These are phyloP conservation scores for Botia kubotai DNA, from an alignment of 2,797 vertebrate genomes.

Conservation along the genomic window DNA sequence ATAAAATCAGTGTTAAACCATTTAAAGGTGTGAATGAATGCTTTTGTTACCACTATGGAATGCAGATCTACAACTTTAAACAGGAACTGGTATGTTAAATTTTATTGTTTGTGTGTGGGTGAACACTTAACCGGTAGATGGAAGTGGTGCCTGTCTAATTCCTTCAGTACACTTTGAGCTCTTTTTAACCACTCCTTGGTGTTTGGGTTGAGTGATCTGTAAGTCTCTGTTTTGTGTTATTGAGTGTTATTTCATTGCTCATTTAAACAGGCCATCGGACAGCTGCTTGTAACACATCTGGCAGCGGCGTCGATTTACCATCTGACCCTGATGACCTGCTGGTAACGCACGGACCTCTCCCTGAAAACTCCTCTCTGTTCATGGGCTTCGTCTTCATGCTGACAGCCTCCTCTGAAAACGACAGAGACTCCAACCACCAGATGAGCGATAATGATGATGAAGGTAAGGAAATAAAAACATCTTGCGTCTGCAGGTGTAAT, in stretches of 20 bases:
- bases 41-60: conserved; percentile 38
- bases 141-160: conserved; percentile 22
- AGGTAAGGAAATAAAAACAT: conserved; percentile 71
- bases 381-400: conserved; percentile 96
- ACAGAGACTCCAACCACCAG: conserved; percentile 80
- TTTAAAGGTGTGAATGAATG: conserved; percentile 32
- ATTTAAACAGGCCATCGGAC: conserved; percentile 55
- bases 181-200: not conserved
- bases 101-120: conserved; percentile 8
- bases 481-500: not conserved
- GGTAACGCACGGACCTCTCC: conserved; percentile 86
- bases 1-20: conserved; percentile 30
- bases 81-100: conserved; percentile 52
- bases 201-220: not conserved
- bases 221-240: not conserved
- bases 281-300: conserved; percentile 80
- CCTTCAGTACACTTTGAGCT: conserved; percentile 23
- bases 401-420: conserved; percentile 87
- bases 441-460: conserved; percentile 83
- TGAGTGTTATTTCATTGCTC: conserved; percentile 60
- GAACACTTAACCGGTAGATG: conserved; percentile 33
- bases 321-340: conserved; percentile 69
- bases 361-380: conserved; percentile 89
- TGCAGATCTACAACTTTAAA: conserved; percentile 43
- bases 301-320: conserved; percentile 77